A percentile compares a stretch with the other conserved stretches of the same genome.
Conservation (phyloP, 64 coral and sea anemone species). For the Cladopsammia gracilis region DNA sequence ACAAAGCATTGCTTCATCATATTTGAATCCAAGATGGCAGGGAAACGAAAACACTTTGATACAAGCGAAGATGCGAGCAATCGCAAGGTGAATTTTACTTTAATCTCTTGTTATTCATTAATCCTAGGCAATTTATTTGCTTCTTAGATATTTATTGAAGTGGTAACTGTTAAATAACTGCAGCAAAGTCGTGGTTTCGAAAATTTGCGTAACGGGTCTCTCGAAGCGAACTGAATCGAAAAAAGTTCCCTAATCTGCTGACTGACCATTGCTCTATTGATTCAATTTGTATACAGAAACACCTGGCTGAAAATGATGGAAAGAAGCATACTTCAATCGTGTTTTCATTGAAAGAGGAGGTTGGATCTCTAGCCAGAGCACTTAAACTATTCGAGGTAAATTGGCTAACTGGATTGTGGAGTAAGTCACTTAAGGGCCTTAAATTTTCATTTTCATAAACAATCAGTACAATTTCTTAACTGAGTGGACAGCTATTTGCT, state of each 20-base stretch:
- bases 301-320: conserved; percentile 34
- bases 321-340: conserved; percentile 80
- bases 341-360: conserved; percentile 92
- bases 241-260: no score
- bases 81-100: neutral
- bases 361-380: conserved; percentile 86
- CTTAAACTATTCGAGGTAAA: conserved; percentile 96
- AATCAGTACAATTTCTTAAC: no score
- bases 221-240: no score
- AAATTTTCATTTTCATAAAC: no score
- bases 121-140: neutral
- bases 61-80: conserved; percentile 18
- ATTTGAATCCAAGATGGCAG: neutral
- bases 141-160: neutral
- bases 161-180: no score
- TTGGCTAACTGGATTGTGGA: neutral
- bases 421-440: no score
- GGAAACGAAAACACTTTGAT: conserved; percentile 48
- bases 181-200: no score
- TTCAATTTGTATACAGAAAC: conserved; percentile 55
- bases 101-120: neutral
- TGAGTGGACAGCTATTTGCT: no score
- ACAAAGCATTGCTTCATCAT: no score
- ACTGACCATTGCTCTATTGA: neutral
- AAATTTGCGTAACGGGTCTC: no score